Evolutionary conservation across 2,113 vertebrate species (phyloP), one percentile per base, ranked within the genome.

Genomic region (Theristicus caerulescens): DNA sequence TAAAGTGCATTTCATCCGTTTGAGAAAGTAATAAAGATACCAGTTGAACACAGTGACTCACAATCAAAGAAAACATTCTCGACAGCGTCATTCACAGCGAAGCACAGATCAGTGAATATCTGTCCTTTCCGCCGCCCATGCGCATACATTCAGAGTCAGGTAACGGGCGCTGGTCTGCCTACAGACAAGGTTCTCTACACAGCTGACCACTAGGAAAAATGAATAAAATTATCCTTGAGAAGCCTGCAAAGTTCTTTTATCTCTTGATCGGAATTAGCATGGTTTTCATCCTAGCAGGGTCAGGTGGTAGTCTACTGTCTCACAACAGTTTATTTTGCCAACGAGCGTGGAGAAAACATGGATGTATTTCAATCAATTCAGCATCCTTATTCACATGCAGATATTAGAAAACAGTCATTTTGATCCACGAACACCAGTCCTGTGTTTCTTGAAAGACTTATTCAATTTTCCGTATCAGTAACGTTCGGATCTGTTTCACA

Each of bases 361-460:
- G 70, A 36, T 84, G 84, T 88, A 82, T 90, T 97, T 93, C 55
- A 34, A 49, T 92, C n/a, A 59, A 64, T 78, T 90, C 82, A 86
- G 47, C 80, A 84, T 88, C 72, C 83, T 93, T 58, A 90, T 42
- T 69, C 76, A 82, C 82, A 88, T 52, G 81, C 84, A 72, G 49
- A 3, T 85, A 66, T 21, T 26, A 66, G 78, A 72, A 88, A 94
- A 89, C 24, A 91, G 74, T 85, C 49, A 72, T 57, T 94, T 57
- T 51, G 31, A 87, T 62, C 77, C 76, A 19, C 32, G 19, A 93
- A 82, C 36, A 65, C 21, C 82, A 82, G 62, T 85, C 77, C 58
- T 34, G 19, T 54, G 55, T 90, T 91, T 94, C 86, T 73, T 90
- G 94, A 94, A 96, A 94, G 95, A 95, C 84, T 94, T 74, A 70